Percentiles rank a stretch among this genome's conserved stretches.
Evolutionary conservation across 2,113 vertebrate genomes (phyloP).

Genomic region (Astur gentilis): DNA sequence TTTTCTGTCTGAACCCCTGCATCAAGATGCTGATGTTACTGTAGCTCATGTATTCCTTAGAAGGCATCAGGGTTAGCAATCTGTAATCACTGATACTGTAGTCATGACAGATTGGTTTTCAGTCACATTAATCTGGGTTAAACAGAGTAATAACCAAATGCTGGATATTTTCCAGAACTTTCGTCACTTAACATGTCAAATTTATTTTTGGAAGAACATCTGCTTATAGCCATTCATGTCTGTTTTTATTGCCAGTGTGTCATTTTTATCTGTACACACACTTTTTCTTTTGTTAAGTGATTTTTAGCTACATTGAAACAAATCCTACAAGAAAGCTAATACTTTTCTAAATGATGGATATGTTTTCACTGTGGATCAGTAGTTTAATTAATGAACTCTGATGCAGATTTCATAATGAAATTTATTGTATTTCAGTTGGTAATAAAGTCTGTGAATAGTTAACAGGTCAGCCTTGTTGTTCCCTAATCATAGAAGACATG

Average conservation of each 20-base stretch:
- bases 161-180: conserved; percentile 25
- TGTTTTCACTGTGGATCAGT: conserved; percentile 61
- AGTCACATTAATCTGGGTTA: conserved; percentile 19
- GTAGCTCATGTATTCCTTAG: not conserved
- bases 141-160: not conserved
- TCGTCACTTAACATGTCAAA: not conserved
- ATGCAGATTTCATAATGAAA: conserved; percentile 41
- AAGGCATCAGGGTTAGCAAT: not conserved
- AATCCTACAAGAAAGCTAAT: conserved; percentile 60
- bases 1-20: not conserved
- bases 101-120: not conserved
- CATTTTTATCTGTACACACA: conserved; percentile 19
- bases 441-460: conserved; percentile 49
- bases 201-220: conserved; percentile 15
- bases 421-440: conserved; percentile 26
- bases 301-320: conserved; percentile 45
- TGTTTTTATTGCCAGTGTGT: conserved; percentile 25
- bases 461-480: conserved; percentile 49
- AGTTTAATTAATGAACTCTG: conserved; percentile 9
- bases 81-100: not conserved
- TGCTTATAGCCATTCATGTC: conserved; percentile 8
- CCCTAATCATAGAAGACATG: not conserved
- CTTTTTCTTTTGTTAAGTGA: not conserved
- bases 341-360: conserved; percentile 67
- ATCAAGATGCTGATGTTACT: not conserved